Evolutionary conservation across 2,888 invertebrate species (phyloP).

Genomic region (Ectemnius continuus): DNA sequence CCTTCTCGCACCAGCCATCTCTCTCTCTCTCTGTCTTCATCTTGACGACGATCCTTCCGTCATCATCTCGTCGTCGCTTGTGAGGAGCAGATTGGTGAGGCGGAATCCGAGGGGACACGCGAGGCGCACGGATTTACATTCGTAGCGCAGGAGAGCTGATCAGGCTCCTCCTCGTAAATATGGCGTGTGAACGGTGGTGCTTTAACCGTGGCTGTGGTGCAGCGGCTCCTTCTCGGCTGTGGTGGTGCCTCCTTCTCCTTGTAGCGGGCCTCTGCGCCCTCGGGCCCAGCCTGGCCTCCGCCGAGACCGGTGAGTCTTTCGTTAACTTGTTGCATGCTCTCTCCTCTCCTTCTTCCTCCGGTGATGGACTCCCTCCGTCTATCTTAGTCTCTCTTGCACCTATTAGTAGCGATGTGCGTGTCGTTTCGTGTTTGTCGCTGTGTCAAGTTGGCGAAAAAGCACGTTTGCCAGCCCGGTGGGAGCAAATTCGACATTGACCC

Average conservation of each 20-base stretch:
- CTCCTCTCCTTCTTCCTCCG: constrained; percentile 16
- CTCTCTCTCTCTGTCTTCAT: constrained; percentile 26
- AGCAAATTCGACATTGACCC: not conserved
- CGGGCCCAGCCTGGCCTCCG: constrained; percentile 43
- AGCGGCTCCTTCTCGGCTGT: constrained; percentile 14
- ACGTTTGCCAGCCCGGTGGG: not conserved
- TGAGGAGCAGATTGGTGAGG: constrained; percentile 28
- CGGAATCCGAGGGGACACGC: constrained; percentile 15
- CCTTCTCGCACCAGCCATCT: constrained; percentile 15
- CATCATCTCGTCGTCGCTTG: constrained; percentile 11
- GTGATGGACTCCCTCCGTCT: not conserved
- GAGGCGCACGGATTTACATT: constrained; percentile 33
- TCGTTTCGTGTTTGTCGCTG: not conserved
- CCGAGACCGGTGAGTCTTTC: constrained; percentile 52
- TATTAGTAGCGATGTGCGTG: not conserved
- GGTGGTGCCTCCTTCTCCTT: constrained; percentile 37
- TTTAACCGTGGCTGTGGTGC: constrained; percentile 51
- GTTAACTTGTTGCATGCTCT: constrained; percentile 52
- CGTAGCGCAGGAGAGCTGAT: constrained; percentile 42
- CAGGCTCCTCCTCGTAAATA: constrained; percentile 47
- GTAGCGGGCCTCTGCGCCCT: constrained; percentile 43
- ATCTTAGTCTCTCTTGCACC: too few species aligned
- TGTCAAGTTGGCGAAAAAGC: constrained; percentile 5
- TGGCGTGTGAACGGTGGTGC: constrained; percentile 66
- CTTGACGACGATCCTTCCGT: constrained; percentile 3